These are phyloP conservation scores for Helicolenus hilgendorfi DNA, from an alignment of 2,797 vertebrate species.

Conservation along the genomic window DNA sequence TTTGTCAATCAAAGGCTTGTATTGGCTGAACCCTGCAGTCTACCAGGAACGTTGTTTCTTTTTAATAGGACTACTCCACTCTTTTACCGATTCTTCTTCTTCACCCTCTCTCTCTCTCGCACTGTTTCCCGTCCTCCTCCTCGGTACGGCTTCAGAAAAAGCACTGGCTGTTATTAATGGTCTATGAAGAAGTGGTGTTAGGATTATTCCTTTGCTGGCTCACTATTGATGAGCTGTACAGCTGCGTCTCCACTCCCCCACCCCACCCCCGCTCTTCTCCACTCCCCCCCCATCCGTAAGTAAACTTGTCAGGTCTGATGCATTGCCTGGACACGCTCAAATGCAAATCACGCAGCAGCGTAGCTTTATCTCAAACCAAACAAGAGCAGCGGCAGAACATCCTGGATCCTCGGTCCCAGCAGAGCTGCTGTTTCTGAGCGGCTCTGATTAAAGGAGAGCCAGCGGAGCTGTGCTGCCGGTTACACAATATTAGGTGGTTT, in stretches of 20 bases:
- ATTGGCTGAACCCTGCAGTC: background rate
- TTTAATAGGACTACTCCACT: background rate
- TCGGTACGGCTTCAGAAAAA: conserved; percentile 3
- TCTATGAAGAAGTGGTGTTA: conserved; percentile 37
- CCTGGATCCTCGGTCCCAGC: conserved; percentile 52
- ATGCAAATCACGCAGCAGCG: conserved; percentile 74
- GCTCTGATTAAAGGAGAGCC: conserved; percentile 64
- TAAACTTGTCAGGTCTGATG: conserved; percentile 82
- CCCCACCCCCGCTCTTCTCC: background rate
- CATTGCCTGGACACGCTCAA: conserved; percentile 64
- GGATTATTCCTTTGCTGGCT: conserved; percentile 49
- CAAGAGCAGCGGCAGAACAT: conserved; percentile 66
- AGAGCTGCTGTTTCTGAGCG: conserved; percentile 54
- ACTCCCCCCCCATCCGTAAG: conserved; percentile 22
- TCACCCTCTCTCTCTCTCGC: background rate
- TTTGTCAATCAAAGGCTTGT: background rate
- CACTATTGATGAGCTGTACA: conserved; percentile 75
- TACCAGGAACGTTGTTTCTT: background rate
- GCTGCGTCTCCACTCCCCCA: background rate
- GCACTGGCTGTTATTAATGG: conserved; percentile 68
- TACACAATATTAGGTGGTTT: conserved; percentile 48
- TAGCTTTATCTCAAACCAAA: conserved; percentile 78
- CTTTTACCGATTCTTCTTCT: background rate
- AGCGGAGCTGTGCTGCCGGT: conserved; percentile 41
- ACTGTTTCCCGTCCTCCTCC: background rate